Conservation (phyloP, 2,113 vertebrate genomes). For the Stigmatopora argus region DNA sequence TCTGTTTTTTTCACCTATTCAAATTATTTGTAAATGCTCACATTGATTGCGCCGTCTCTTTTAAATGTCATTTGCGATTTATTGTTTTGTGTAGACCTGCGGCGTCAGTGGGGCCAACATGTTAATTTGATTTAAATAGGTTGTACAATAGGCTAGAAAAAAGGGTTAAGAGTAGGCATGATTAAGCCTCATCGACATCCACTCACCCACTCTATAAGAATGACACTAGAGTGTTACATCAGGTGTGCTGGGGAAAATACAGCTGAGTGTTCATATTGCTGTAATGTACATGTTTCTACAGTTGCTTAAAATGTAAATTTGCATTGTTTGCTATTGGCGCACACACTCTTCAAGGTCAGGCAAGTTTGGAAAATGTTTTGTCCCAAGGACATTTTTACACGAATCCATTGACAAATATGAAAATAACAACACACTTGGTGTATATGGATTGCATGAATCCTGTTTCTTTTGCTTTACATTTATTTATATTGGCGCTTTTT, state of each 20-base stretch:
- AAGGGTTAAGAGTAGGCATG: slow-evolving; percentile 23
- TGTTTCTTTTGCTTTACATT: slow-evolving; percentile 33
- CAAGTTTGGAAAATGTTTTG: slow-evolving; percentile 36
- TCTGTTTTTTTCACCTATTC: too few relatives aligned
- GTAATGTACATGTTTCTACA: slow-evolving; percentile 18
- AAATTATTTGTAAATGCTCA: slow-evolving; percentile 17
- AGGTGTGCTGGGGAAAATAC: slow-evolving; percentile 32
- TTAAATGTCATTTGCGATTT: slow-evolving; percentile 46
- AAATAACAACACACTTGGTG: slow-evolving; percentile 26
- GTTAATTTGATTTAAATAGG: slow-evolving; percentile 50
- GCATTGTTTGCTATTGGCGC: slow-evolving; percentile 15
- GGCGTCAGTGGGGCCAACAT: slow-evolving; percentile 13
- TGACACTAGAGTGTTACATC: slow-evolving; percentile 19
- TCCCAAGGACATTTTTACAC: slow-evolving; percentile 34
- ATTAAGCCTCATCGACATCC: slow-evolving; percentile 37
- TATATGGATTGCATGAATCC: slow-evolving; percentile 22
- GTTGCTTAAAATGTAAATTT: slow-evolving; percentile 39
- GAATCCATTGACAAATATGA: slow-evolving; percentile 16
- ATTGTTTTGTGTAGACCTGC: slow-evolving; percentile 43
- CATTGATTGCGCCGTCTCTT: slow-evolving; percentile 26
- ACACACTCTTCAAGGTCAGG: slow-evolving; percentile 48
- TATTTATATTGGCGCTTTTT: slow-evolving; percentile 46
- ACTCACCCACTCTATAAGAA: slow-evolving; percentile 15
- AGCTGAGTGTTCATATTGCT: slow-evolving; percentile 38
- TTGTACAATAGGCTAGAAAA: slow-evolving; percentile 31